A percentile compares a stretch with the other conserved stretches of the same genome.
Evolutionary conservation across 2,888 invertebrate genomes (phyloP).

Genomic region (Synanthedon vespiformis): DNA sequence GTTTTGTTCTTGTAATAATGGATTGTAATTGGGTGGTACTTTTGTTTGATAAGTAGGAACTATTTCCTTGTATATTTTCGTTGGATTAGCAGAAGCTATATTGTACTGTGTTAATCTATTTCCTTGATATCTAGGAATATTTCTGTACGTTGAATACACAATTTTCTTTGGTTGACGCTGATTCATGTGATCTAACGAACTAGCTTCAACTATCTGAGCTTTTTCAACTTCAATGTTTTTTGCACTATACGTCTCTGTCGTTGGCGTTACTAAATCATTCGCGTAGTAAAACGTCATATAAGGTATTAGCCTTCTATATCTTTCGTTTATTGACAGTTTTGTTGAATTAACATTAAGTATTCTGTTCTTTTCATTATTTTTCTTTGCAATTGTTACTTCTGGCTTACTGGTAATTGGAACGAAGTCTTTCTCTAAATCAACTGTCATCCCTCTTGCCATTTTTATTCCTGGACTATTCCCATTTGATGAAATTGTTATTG

Average conservation of each 20-base stretch:
- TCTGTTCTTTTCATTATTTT: slow-evolving; percentile 23
- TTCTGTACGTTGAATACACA: slow-evolving; percentile 32
- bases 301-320: slow-evolving; percentile 82
- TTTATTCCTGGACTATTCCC: slow-evolving; percentile 62
- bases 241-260: slow-evolving; percentile 30
- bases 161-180: slow-evolving; percentile 46
- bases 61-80: slow-evolving; percentile 47
- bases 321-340: slow-evolving; percentile 70
- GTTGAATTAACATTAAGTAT: slow-evolving; percentile 27
- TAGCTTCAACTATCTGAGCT: slow-evolving; percentile 45
- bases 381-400: slow-evolving; percentile 18
- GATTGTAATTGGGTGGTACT: slow-evolving; percentile 32
- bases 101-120: slow-evolving; percentile 59
- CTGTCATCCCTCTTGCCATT: slow-evolving; percentile 49
- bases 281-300: slow-evolving; percentile 86
- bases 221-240: slow-evolving; percentile 54
- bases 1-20: slow-evolving; percentile 24
- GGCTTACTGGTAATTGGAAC: slow-evolving; percentile 26
- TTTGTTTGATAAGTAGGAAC: slow-evolving; percentile 33
- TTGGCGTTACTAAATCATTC: slow-evolving; percentile 65
- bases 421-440: slow-evolving; percentile 39
- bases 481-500: slow-evolving; percentile 62
- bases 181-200: slow-evolving; percentile 20
- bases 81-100: slow-evolving; percentile 58
- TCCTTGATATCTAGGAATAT: slow-evolving; percentile 59